Evolutionary conservation across 2,797 vertebrate genomes (phyloP).

Genomic region (Amblyopsis hoosieri): DNA sequence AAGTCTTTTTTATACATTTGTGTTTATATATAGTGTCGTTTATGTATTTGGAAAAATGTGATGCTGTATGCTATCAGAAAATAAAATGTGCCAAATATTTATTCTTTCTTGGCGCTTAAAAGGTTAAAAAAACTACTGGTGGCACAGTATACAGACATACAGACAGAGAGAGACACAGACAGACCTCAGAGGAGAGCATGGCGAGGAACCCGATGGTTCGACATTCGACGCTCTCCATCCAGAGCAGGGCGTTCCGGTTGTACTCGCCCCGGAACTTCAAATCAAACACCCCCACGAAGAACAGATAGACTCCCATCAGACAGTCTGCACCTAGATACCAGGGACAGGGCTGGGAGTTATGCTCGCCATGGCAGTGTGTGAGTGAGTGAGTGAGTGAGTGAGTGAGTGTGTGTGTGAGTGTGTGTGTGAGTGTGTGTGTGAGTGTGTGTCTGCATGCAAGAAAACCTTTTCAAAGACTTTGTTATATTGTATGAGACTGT

Average conservation of each 20-base stretch:
- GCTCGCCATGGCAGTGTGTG: background rate
- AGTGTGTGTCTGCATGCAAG: too few species aligned
- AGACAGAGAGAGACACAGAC: background rate
- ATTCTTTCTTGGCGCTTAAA: too few species aligned
- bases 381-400: background rate
- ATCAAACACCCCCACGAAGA: constrained; percentile 82
- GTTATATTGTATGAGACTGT: too few species aligned
- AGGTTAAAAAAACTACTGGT: too few species aligned
- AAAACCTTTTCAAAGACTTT: too few species aligned
- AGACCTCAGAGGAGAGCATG: constrained; percentile 83
- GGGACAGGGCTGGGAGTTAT: background rate
- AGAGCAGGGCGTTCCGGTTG: constrained; percentile 81
- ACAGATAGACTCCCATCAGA: constrained; percentile 84
- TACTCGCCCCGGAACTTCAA: constrained; percentile 82
- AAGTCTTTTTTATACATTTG: too few species aligned
- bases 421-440: too few species aligned
- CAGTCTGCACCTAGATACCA: constrained; percentile 80
- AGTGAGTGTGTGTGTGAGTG: background rate
- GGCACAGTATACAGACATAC: too few species aligned
- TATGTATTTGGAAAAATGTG: too few species aligned
- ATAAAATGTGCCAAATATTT: too few species aligned
- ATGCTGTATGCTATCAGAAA: too few species aligned
- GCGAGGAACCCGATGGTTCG: constrained; percentile 80
- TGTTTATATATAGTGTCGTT: too few species aligned
- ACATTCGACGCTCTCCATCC: constrained; percentile 83